Evolutionary conservation across 1,140 invertebrate species (phyloP).

Genomic region (Drosophila sp.): DNA sequence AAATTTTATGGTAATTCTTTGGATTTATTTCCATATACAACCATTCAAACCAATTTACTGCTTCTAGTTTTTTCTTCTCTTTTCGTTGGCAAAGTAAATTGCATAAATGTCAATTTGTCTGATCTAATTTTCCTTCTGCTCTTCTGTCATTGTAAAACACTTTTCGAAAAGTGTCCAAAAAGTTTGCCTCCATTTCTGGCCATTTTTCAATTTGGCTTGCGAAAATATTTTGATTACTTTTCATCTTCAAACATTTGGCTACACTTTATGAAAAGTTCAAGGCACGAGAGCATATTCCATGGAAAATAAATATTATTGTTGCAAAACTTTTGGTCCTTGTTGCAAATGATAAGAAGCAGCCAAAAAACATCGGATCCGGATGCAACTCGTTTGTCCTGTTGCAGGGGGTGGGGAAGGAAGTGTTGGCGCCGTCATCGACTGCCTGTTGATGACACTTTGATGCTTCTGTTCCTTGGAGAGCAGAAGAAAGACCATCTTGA

Average conservation of each 20-base stretch:
- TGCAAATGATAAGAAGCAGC: conserved; percentile 62
- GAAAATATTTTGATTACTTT: conserved; percentile 80
- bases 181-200: conserved; percentile 25
- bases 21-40: neutral
- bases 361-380: conserved; percentile 5
- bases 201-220: conserved; percentile 56
- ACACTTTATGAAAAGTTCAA: conserved; percentile 49
- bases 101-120: conserved; percentile 76
- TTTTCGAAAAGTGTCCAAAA: conserved; percentile 40
- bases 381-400: conserved; percentile 20
- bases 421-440: conserved; percentile 26
- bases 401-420: conserved; percentile 24
- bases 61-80: conserved; percentile 43
- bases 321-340: conserved; percentile 57
- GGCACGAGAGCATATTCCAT: conserved; percentile 64
- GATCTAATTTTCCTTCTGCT: conserved; percentile 45
- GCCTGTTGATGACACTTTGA: conserved; percentile 73
- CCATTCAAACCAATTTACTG: conserved; percentile 67
- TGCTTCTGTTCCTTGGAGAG: conserved; percentile 32
- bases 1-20: conserved; percentile 79
- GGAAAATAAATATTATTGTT: conserved; percentile 75
- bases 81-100: conserved; percentile 64
- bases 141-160: conserved; percentile 49
- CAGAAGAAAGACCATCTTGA: neutral
- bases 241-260: conserved; percentile 49